phyloP scores from a whole-genome alignment of 2,888 invertebrate genomes.

The Leptinotarsa haldemani region DNA sequence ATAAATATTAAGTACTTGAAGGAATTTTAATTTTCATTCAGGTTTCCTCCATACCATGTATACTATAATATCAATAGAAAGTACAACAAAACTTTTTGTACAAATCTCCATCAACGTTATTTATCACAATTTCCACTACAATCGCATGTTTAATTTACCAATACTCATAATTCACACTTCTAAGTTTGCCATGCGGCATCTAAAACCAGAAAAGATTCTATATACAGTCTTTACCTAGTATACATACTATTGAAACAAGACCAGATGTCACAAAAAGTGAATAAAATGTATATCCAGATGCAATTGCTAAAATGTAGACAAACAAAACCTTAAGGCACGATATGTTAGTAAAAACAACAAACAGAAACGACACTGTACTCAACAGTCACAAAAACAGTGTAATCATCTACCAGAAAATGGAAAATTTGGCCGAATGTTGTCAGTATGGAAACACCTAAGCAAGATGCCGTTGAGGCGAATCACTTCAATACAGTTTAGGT shows the following conservation, averaged over 20 bases:
- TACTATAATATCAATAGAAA: slow-evolving; percentile 7
- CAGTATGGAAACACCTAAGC: slow-evolving; percentile 5
- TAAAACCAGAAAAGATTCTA: background rate
- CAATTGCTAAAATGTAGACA: background rate
- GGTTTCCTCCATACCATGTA: background rate
- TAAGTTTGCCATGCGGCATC: background rate
- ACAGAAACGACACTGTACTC: background rate
- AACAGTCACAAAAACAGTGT: background rate
- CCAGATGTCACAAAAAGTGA: background rate
- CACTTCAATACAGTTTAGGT: background rate
- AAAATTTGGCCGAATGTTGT: background rate
- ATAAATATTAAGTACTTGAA: slow-evolving; percentile 11
- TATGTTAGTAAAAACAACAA: slow-evolving; percentile 1
- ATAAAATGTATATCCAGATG: background rate
- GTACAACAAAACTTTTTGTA: slow-evolving; percentile 2
- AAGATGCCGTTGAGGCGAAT: background rate
- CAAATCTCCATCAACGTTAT: slow-evolving; percentile 1
- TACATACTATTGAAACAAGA: background rate
- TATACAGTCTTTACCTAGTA: background rate
- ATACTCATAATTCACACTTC: background rate
- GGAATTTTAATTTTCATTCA: slow-evolving; percentile 7
- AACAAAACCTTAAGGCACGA: slow-evolving; percentile 16
- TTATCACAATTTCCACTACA: slow-evolving; percentile 16
- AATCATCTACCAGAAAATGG: slow-evolving; percentile 1
- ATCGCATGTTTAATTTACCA: background rate